phyloP scores from a whole-genome alignment of 2,113 vertebrate species.

The Oenanthe melanoleuca region DNA sequence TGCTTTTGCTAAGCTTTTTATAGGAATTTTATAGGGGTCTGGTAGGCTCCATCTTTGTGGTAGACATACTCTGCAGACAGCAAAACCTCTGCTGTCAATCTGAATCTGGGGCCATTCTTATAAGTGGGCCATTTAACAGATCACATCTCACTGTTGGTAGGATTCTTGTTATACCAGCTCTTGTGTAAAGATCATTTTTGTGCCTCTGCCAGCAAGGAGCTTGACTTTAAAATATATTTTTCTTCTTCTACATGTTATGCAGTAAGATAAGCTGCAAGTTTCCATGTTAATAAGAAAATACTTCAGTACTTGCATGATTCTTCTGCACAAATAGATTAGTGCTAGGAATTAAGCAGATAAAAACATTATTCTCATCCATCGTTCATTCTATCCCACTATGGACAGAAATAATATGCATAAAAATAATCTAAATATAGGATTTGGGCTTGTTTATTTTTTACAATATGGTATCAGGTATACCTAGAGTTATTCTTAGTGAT shows the following conservation, averaged over 20 bases:
- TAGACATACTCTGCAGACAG: rapidly evolving
- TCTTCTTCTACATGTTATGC: background rate
- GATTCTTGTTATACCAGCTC: background rate
- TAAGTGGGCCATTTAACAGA: background rate
- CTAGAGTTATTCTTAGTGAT: background rate
- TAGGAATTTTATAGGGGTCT: background rate
- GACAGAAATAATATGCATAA: background rate
- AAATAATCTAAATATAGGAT: background rate
- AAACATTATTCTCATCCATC: background rate
- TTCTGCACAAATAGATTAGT: background rate
- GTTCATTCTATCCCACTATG: background rate
- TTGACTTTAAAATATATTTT: background rate
- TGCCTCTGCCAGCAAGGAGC: background rate
- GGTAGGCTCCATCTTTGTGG: background rate
- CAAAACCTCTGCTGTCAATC: background rate
- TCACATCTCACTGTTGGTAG: background rate
- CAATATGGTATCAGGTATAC: background rate
- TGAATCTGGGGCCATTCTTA: background rate
- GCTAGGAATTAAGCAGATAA: background rate
- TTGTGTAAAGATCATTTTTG: background rate
- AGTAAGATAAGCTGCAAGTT: background rate
- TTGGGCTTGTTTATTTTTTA: background rate
- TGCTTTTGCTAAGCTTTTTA: background rate
- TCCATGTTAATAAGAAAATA: background rate
- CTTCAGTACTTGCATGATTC: background rate